Conservation (phyloP, 2,888 invertebrate species). For the Limnephilus auricula region DNA sequence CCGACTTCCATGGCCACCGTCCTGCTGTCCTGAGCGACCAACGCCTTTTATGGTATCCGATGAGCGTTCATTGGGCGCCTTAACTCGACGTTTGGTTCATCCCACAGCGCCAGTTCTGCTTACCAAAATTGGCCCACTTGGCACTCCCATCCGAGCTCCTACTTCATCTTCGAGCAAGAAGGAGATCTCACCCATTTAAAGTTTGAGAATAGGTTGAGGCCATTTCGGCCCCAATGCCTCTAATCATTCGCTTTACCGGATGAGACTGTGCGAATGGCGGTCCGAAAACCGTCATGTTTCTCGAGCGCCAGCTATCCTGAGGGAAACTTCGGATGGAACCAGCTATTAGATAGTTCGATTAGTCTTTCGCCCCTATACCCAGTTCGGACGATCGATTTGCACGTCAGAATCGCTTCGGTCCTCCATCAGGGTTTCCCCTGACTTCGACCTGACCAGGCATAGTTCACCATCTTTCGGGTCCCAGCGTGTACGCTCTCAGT, state of each 20-base stretch:
- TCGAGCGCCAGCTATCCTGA: slow-evolving; percentile 83
- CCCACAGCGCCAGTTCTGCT: slow-evolving; percentile 89
- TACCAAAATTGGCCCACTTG: slow-evolving; percentile 87
- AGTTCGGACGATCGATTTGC: slow-evolving; percentile 84
- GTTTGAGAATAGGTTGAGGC: slow-evolving; percentile 87
- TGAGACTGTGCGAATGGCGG: slow-evolving; percentile 74
- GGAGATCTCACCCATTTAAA: slow-evolving; percentile 85
- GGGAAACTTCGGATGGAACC: slow-evolving; percentile 87
- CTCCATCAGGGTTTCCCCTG: slow-evolving; percentile 84
- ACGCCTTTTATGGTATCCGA: slow-evolving; percentile 81
- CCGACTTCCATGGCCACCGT: slow-evolving; percentile 88
- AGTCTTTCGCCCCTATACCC: slow-evolving; percentile 85
- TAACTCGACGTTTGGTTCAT: slow-evolving; percentile 86
- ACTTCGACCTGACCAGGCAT: slow-evolving; percentile 84
- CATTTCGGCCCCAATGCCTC: slow-evolving; percentile 83
- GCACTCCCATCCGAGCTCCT: slow-evolving; percentile 78
- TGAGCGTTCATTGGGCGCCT: slow-evolving; percentile 82
- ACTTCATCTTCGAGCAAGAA: slow-evolving; percentile 79
- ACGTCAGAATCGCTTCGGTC: slow-evolving; percentile 85
- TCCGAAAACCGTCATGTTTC: slow-evolving; percentile 57
- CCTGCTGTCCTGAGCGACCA: slow-evolving; percentile 83
- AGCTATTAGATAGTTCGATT: slow-evolving; percentile 89
- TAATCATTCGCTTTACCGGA: slow-evolving; percentile 88
- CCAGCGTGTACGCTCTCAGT: slow-evolving; percentile 83
- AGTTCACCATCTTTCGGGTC: slow-evolving; percentile 78